phyloP scores from a whole-genome alignment of 2,888 invertebrate species.

The Mythimna vitellina region DNA sequence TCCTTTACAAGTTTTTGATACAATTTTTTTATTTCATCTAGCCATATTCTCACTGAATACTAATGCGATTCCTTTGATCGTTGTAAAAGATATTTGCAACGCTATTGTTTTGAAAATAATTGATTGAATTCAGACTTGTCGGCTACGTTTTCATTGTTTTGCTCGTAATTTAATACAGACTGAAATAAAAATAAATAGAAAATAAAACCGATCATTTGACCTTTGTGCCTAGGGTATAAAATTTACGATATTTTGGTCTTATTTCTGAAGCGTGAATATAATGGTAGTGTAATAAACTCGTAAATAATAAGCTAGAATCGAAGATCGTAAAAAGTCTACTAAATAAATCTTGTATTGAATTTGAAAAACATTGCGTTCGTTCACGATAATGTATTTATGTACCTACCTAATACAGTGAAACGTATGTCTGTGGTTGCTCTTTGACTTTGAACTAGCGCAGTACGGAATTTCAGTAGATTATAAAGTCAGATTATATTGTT shows the following conservation, averaged over 20 bases:
- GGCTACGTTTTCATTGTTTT: constrained; percentile 13
- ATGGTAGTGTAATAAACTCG: constrained; percentile 34
- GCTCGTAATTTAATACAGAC: constrained; percentile 11
- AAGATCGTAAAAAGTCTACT: constrained; percentile 38
- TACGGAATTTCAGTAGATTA: no score
- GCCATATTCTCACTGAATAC: constrained; percentile 47
- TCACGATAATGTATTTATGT: neutral
- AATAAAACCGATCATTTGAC: constrained; percentile 23
- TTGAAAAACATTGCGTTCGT: constrained; percentile 20
- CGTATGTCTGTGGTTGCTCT: no score
- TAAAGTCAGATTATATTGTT: no score
- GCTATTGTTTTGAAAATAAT: constrained; percentile 28
- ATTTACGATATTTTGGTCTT: constrained; percentile 41
- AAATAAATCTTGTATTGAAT: constrained; percentile 42
- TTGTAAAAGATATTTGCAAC: neutral
- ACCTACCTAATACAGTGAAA: neutral
- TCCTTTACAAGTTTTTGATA: constrained; percentile 28
- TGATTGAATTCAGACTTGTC: constrained; percentile 10
- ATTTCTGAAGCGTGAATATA: constrained; percentile 38
- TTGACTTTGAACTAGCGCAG: no score
- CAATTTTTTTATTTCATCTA: constrained; percentile 38
- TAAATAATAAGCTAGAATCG: constrained; percentile 48
- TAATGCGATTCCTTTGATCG: constrained; percentile 34
- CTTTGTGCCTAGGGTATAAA: constrained; percentile 34
- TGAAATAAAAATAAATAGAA: constrained; percentile 21